Conservation (phyloP, 2,888 invertebrate genomes). For the Rotaria macrura region DNA sequence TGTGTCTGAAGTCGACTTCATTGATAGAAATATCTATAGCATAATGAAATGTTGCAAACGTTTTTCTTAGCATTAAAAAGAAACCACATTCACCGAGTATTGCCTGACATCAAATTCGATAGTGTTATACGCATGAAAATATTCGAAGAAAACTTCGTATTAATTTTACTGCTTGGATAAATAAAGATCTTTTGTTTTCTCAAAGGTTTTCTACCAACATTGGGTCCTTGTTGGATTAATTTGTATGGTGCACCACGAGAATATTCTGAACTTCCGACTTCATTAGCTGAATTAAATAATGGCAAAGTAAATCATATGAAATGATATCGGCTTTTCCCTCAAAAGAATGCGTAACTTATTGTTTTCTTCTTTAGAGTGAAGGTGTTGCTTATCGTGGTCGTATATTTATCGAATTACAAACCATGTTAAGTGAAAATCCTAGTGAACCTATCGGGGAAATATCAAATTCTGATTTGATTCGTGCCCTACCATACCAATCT, state of each 20-base stretch:
- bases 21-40: no score
- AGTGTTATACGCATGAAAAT: no score
- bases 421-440: slow-evolving; percentile 48
- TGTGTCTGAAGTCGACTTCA: no score
- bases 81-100: no score
- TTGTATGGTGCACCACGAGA: slow-evolving; percentile 52
- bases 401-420: slow-evolving; percentile 48
- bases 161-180: no score
- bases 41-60: no score
- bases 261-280: slow-evolving; percentile 48
- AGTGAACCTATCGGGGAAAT: slow-evolving; percentile 35
- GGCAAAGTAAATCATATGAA: slow-evolving; percentile 42
- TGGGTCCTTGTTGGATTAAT: slow-evolving; percentile 52
- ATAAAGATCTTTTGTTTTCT: no score
- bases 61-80: no score
- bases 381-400: slow-evolving; percentile 52
- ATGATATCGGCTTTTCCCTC: no score
- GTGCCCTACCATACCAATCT: slow-evolving; percentile 48
- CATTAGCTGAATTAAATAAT: slow-evolving; percentile 48
- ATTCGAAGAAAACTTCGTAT: no score
- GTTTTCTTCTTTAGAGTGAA: slow-evolving; percentile 42
- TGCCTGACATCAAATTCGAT: no score
- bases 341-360: background rate
- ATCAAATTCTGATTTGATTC: slow-evolving; percentile 20
- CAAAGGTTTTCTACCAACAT: slow-evolving; percentile 51